phyloP scores from a whole-genome alignment of 2,113 vertebrate genomes.

The Tachuris rubrigastra region DNA sequence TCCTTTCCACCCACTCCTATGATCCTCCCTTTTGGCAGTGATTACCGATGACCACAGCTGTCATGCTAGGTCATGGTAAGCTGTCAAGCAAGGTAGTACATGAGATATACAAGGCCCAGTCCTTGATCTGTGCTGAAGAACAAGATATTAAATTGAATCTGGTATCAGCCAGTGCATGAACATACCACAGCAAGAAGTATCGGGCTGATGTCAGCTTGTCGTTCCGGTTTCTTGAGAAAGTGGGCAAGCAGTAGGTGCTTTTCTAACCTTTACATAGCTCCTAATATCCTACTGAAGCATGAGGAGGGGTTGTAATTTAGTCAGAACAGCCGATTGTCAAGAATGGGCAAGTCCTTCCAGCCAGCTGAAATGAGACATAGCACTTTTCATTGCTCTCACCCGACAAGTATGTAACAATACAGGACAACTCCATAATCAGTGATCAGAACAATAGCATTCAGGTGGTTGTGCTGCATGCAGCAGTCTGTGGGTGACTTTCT shows the following conservation, averaged over 20 bases:
- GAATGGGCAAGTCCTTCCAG: not conserved
- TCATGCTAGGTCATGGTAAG: slow-evolving; percentile 69
- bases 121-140: slow-evolving; percentile 20
- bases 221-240: not conserved
- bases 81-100: slow-evolving; percentile 59
- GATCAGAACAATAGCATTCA: not conserved
- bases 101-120: slow-evolving; percentile 19
- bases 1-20: slow-evolving; percentile 62
- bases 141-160: not conserved
- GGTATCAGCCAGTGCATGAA: not conserved
- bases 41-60: slow-evolving; percentile 60
- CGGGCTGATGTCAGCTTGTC: not conserved
- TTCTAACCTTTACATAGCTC: not conserved
- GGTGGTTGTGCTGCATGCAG: not conserved
- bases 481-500: not conserved
- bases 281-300: not conserved
- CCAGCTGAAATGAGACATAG: not conserved
- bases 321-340: not conserved
- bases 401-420: not conserved
- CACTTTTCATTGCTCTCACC: not conserved
- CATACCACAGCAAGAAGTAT: not conserved
- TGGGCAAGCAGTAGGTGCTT: not conserved
- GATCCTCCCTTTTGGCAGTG: slow-evolving; percentile 65
- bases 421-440: not conserved
- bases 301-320: not conserved